Evolutionary conservation across 2,113 vertebrate genomes (phyloP).

Genomic region (Elgaria multicarinata): DNA sequence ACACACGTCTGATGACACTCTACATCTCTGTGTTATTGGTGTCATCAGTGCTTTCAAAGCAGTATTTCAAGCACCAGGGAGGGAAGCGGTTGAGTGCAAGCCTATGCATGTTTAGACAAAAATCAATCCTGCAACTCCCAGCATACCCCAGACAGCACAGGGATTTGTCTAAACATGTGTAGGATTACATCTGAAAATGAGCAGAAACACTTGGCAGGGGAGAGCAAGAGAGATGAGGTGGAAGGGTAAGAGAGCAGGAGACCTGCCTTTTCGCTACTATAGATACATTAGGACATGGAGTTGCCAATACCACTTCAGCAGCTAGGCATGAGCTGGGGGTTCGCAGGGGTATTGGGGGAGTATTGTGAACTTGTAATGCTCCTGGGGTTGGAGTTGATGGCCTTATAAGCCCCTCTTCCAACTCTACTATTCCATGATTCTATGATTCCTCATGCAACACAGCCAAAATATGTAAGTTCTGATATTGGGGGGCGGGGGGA

Average conservation of each 20-base stretch:
- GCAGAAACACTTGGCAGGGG: background rate
- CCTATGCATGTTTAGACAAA: no score
- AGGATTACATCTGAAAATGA: no score
- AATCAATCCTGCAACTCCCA: no score
- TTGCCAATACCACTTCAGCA: background rate
- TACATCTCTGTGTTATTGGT: background rate
- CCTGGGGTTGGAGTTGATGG: no score
- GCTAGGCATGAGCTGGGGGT: background rate
- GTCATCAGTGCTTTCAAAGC: background rate
- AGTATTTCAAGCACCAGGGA: background rate
- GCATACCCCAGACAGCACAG: no score
- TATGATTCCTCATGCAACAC: background rate
- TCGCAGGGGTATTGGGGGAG: background rate
- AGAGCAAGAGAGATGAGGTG: background rate
- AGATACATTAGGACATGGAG: background rate
- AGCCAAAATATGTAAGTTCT: background rate
- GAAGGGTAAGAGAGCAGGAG: background rate
- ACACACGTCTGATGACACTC: no score
- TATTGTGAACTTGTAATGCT: background rate
- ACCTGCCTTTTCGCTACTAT: background rate
- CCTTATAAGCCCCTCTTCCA: no score
- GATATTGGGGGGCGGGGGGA: background rate
- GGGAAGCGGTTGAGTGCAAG: no score
- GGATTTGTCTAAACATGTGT: no score
- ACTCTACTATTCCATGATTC: no score